phyloP scores from a whole-genome alignment of 2,113 vertebrate species.

The Megaceryle maxima region DNA sequence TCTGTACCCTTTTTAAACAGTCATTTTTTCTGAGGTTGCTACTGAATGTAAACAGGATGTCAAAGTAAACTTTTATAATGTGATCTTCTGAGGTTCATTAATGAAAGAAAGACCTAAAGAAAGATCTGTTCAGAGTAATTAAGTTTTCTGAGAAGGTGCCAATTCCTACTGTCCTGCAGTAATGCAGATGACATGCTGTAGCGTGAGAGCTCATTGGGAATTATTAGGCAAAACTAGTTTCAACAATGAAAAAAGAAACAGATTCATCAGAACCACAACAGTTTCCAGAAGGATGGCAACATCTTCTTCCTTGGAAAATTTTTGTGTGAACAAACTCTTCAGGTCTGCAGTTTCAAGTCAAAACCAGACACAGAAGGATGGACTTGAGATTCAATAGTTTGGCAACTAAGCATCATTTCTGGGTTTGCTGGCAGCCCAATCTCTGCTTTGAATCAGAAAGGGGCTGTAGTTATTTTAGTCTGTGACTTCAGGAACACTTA shows the following conservation, averaged over 20 bases:
- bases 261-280: not conserved
- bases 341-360: not conserved
- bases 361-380: not conserved
- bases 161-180: not conserved
- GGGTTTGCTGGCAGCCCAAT: not conserved
- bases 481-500: not conserved
- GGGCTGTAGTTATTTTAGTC: not conserved
- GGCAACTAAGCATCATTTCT: not conserved
- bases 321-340: not conserved
- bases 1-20: constrained; percentile 37
- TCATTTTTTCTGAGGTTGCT: not conserved
- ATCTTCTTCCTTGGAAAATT: not conserved
- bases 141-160: not conserved
- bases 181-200: not conserved
- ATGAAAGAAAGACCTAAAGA: not conserved
- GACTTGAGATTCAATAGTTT: not conserved
- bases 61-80: not conserved
- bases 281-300: not conserved
- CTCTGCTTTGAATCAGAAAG: not conserved
- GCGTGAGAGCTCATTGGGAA: not conserved
- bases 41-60: constrained; percentile 22
- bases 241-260: not conserved
- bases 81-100: not conserved
- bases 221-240: not conserved
- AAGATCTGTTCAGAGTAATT: not conserved